Conservation (phyloP, 2,797 vertebrate species). For the Avahi laniger region DNA sequence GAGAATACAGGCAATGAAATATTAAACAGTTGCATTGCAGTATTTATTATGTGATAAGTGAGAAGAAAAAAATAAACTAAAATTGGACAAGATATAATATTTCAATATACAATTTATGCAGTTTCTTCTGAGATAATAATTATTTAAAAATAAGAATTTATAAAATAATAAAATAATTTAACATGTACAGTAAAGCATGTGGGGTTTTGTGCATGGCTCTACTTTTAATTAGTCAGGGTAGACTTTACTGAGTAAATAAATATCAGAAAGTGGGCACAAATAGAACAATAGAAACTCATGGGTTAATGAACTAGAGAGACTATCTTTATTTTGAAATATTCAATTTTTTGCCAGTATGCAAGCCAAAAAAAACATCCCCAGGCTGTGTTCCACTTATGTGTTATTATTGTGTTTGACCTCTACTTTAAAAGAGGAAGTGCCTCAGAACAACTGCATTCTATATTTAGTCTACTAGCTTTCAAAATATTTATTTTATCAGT, state of each 20-base stretch:
- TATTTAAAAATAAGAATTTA: neutral
- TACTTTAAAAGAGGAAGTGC: neutral
- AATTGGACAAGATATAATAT: neutral
- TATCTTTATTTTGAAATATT: constrained; percentile 1
- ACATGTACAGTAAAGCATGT: neutral
- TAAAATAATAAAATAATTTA: neutral
- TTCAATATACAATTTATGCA: neutral
- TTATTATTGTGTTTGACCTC: neutral
- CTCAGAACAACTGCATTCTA: neutral
- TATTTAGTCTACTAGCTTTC: constrained; percentile 3
- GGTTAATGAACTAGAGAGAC: neutral
- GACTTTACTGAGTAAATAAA: neutral
- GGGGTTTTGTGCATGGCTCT: neutral
- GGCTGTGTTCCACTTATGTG: neutral
- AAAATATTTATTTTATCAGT: constrained; percentile 15
- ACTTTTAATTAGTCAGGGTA: neutral
- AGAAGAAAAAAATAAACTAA: neutral
- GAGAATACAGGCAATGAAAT: neutral
- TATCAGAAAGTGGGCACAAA: neutral
- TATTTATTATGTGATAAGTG: neutral
- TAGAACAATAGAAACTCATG: neutral
- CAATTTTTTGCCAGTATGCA: neutral
- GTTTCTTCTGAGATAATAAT: neutral
- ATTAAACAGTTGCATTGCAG: neutral
- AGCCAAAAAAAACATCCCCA: neutral